These are phyloP conservation scores for Chrysomela aeneicollis DNA, from an alignment of 2,888 invertebrate genomes.

Conservation along the genomic window DNA sequence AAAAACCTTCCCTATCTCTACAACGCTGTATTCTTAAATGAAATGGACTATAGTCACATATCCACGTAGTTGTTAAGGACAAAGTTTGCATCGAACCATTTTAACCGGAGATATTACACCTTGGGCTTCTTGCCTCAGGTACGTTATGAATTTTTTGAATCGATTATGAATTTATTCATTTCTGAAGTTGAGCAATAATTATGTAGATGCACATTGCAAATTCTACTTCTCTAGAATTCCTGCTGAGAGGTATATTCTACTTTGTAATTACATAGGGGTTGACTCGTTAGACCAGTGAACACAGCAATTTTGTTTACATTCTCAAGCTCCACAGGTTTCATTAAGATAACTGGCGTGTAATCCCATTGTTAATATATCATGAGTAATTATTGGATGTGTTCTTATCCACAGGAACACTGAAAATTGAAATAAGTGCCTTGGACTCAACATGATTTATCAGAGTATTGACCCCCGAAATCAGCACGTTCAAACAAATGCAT, in stretches of 20 bases:
- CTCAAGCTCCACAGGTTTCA: neutral
- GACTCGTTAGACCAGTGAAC: neutral
- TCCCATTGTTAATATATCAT: neutral
- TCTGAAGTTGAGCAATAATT: no score
- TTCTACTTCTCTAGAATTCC: neutral
- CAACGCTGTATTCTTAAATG: no score
- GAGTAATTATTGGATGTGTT: neutral
- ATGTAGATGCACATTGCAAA: neutral
- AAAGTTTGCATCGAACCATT: no score
- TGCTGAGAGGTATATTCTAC: neutral
- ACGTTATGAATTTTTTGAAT: no score
- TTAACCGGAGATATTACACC: no score
- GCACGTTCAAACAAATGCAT: neutral
- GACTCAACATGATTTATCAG: neutral
- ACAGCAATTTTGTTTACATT: constrained; percentile 11
- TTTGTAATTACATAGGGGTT: constrained; percentile 9
- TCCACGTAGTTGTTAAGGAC: no score
- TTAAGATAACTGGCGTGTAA: neutral
- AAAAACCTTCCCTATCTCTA: no score
- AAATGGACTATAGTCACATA: no score
- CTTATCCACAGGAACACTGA: neutral
- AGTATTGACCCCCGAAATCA: neutral
- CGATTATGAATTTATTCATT: no score
- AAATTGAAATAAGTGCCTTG: neutral
- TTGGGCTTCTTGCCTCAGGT: no score